Percentiles rank a stretch among this genome's conserved stretches.
phyloP scores from a whole-genome alignment of 2,113 vertebrate species.

The Scartelaos histophorus region DNA sequence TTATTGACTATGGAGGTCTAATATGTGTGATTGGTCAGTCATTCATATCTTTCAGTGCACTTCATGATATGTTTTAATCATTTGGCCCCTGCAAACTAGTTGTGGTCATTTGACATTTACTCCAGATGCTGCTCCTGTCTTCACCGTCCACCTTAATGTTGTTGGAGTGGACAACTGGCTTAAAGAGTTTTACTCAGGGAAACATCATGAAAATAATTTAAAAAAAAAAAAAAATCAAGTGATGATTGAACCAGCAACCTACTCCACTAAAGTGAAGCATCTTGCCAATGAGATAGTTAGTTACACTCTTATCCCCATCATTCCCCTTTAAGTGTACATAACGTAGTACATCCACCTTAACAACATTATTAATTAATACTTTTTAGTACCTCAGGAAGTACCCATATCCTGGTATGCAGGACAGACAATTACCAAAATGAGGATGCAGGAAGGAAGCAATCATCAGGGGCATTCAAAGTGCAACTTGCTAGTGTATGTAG shows the following conservation, averaged over 20 bases:
- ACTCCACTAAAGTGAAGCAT: too few species aligned
- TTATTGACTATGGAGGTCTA: background rate
- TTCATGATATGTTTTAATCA: background rate
- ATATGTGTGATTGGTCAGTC: background rate
- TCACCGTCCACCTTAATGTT: background rate
- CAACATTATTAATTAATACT: conserved; percentile 11
- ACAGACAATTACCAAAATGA: conserved; percentile 6
- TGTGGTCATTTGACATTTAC: background rate
- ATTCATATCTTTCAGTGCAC: background rate
- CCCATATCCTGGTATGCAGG: background rate
- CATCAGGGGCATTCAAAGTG: background rate
- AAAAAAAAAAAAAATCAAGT: too few species aligned
- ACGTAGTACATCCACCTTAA: background rate
- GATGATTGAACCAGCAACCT: too few species aligned
- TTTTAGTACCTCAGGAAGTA: conserved; percentile 1
- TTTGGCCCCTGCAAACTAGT: background rate
- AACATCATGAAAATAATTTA: too few species aligned
- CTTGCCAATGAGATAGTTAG: background rate
- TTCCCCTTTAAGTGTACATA: background rate
- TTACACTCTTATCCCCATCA: background rate
- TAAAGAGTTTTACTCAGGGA: too few species aligned
- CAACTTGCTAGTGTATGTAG: background rate
- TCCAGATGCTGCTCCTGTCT: background rate
- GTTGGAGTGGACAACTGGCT: too few species aligned
- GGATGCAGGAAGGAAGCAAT: conserved; percentile 5